Base-by-base conservation (phyloP, 2,888 invertebrate genomes). In the Melinaea marsaeus region DNA sequence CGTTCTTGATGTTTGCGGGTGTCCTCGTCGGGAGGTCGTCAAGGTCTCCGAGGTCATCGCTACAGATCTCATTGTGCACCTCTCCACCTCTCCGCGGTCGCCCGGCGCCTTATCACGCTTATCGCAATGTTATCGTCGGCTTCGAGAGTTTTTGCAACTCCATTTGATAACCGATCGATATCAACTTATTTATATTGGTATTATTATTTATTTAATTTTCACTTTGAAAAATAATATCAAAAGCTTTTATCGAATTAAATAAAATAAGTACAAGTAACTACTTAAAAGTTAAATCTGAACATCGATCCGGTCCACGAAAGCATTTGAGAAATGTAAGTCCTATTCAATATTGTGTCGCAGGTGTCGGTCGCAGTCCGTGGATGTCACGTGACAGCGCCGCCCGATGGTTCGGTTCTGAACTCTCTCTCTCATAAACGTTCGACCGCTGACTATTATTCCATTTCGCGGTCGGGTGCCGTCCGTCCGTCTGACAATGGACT, bases 11-110 rank as follows among this genome's bases (percentile, higher is more conserved):
- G 7, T 37, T 37, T 37, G 42, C 42, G 11, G 11, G 3, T 2
- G 11, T 42, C 42, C 42, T 42, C 11, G 11, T 42, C 51, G n/a
- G 51, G 51, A 32, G 6, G n/a, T 32, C 68, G 34, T 68, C 81
- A 83, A 86, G 85, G 83, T 80, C 78, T 51, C 66, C 63, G 64
- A 79, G 80, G 79, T 84, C 82, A 74, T 79, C 77, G 76, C 70
- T 74, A 63, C 66, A 61, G 78, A 78, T 66, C 75, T 71, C 64
- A 73, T 77, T 72, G 51, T 51, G 9, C 9, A 51, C 75, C 78
- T 48, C 22, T 22, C 22, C 22, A 76, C 75, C 79, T 80, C 62
- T 68, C 70, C 64, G 68, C 60, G 67, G 69, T 67, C 68, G 65
- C 66, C 66, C 63, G 34, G 62, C 68, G 61, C 48, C 58, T 71